Evolutionary conservation across 2,888 invertebrate species (phyloP), one percentile per base, ranked within the genome.

Genomic region (Brenthis hecate): DNA sequence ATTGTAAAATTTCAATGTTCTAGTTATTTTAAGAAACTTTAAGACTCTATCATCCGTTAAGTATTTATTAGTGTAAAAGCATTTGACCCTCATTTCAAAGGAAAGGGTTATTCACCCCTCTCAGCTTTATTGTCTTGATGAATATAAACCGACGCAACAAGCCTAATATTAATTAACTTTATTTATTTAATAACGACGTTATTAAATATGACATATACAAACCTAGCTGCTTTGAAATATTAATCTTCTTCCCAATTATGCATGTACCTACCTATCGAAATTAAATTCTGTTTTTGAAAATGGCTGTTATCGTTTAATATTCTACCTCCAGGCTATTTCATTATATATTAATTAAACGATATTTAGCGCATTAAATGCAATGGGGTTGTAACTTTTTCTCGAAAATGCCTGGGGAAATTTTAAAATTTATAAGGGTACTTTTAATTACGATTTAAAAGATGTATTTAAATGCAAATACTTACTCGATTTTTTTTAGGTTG

Each of bases 151-250:
- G 73, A 79, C 80, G 79, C 81, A 83, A 83, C 85, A 80, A 83
- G 83, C 69, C 64, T 67, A 71, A 81, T 82, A 85, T 85, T 86
- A 85, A 85, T 86, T 85, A 85, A 80, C 77, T 84, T 86, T 80
- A 79, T 80, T 85, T 84, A 83, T 82, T 84, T 81, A 82, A 74
- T 77, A 80, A 74, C 74, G 36, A 47, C 50, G 56, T 55, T 69
- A 68, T 65, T 68, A 65, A 68, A 65, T 62, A 56, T 65, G 43
- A 65, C 54, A 56, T 55, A 43, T 63, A 54, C 43, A 43, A 63
- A 68, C 36, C 51, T 70, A 64, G 47, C 19, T 56, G 55, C 56
- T 64, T 47, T 67, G n/a, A 76, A 66, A 71, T 70, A 73, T 71
- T 71, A 68, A 71, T 66, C 43, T 62, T 65, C 56, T 32, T 16